Base-by-base conservation (phyloP, 64 coral and sea anemone species). In the Stichodactyla mertensii region DNA sequence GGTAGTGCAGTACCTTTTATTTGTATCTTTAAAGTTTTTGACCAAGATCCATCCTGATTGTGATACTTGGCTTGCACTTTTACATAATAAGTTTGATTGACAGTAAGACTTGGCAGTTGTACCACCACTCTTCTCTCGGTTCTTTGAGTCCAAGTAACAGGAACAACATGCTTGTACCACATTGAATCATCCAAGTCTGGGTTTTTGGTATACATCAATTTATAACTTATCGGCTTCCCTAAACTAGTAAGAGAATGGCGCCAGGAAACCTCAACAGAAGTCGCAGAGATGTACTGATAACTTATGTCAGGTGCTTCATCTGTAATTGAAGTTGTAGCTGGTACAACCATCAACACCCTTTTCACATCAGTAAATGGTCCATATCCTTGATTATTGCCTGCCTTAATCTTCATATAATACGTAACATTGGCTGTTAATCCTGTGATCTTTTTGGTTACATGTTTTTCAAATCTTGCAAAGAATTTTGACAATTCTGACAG, bases 51-150 rank as follows among this genome's bases (percentile, higher is more conserved):
- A 59, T 83, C 74, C 26, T 86, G 52, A 13, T 86, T 78, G 51
- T 61, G 60, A 87, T 95, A 95, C 51, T 92, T 77, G 23, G 90
- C 93, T 57, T 89, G 83, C 11, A 95, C 85, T 81, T 89, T 95
- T 1, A 89, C 18, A 57, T 89, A 92, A 61, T 95, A 92, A 20
- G 84, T 92, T 59, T 89, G 87, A 57, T 92, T 83, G 23, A 77
- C 53, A 55, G 52, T 10, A 51, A 95, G 14, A 61, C 79, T 87
- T 16, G 53, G 14, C 23, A 88, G 26, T 83, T 64, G 83, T 24
- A 85, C 83, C 15, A 60, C 53, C 7, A 81, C 78, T 20, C 52
- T 81, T 54, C 78, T 54, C 36, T 81, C 52, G 19, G 78, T 20
- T 19, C 53, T 81, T 11, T 19, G 3, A 55, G 13, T 23, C 51